Percentiles rank a stretch among this genome's conserved stretches.
phyloP scores from a whole-genome alignment of 2,888 invertebrate species.

The Himalopsyche anomala region DNA sequence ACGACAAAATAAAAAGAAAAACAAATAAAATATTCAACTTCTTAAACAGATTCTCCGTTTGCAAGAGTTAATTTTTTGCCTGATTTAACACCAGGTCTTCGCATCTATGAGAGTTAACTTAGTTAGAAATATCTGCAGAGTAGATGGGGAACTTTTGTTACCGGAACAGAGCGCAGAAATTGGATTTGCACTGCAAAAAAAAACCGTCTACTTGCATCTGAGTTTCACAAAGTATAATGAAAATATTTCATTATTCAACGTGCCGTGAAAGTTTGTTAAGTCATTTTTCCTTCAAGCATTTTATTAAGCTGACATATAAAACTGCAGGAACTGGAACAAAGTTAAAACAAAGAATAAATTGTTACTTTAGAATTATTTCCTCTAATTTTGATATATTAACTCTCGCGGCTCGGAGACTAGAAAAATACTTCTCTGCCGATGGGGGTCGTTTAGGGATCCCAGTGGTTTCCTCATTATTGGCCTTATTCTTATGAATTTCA shows the following conservation, averaged over 20 bases:
- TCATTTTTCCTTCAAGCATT: too few species aligned
- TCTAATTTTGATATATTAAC: too few species aligned
- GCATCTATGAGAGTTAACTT: conserved; percentile 7
- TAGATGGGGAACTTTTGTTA: background rate
- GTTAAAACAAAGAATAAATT: too few species aligned
- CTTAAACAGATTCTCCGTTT: conserved; percentile 14
- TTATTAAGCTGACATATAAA: too few species aligned
- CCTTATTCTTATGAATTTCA: too few species aligned
- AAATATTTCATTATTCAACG: background rate
- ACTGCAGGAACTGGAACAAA: too few species aligned
- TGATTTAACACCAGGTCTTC: conserved; percentile 26
- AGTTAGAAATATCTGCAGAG: conserved; percentile 7
- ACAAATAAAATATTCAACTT: conserved; percentile 15
- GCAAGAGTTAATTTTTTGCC: conserved; percentile 30
- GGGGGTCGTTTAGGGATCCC: too few species aligned
- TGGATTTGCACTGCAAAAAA: background rate
- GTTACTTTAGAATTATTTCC: too few species aligned
- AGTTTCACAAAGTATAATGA: background rate
- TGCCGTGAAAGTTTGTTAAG: background rate
- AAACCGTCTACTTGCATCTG: background rate
- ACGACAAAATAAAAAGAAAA: conserved; percentile 19
- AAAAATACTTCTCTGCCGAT: too few species aligned
- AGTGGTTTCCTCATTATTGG: too few species aligned
- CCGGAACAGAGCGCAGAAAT: conserved; percentile 8
- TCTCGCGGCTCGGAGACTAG: too few species aligned